Evolutionary conservation across 2,888 invertebrate species (phyloP).

Genomic region (Lacanobia oleracea): DNA sequence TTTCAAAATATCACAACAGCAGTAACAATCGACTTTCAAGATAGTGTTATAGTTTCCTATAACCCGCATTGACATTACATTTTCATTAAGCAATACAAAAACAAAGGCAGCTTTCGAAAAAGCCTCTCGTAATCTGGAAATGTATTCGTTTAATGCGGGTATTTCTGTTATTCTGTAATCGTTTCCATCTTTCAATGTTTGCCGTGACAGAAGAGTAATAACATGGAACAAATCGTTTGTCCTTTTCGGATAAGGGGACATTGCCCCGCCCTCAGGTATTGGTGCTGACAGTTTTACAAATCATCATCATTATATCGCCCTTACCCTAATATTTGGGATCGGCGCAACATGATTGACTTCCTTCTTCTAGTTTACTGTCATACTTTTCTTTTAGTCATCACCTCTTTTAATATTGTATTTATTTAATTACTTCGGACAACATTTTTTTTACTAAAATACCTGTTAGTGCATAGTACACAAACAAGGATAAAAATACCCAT

Average conservation of each 20-base stretch:
- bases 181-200: constrained; percentile 15
- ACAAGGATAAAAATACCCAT: too few species aligned
- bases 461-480: too few species aligned
- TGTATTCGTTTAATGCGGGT: constrained; percentile 47
- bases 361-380: too few species aligned
- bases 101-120: constrained; percentile 50
- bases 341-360: neutral
- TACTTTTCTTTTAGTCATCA: neutral
- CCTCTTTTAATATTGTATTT: too few species aligned
- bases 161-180: constrained; percentile 25
- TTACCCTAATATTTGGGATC: too few species aligned
- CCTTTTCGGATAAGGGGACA: constrained; percentile 5
- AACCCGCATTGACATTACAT: constrained; percentile 52
- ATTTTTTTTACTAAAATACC: too few species aligned
- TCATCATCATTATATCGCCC: neutral
- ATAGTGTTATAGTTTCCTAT: constrained; percentile 33
- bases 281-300: constrained; percentile 36
- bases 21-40: constrained; percentile 24
- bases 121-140: constrained; percentile 31
- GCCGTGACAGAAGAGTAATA: constrained; percentile 17
- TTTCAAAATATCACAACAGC: constrained; percentile 27
- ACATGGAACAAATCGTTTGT: constrained; percentile 23
- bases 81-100: constrained; percentile 35
- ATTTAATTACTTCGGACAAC: too few species aligned
- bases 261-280: constrained; percentile 4